phyloP scores from a whole-genome alignment of 2,888 invertebrate genomes.

The Norana najaformis region DNA sequence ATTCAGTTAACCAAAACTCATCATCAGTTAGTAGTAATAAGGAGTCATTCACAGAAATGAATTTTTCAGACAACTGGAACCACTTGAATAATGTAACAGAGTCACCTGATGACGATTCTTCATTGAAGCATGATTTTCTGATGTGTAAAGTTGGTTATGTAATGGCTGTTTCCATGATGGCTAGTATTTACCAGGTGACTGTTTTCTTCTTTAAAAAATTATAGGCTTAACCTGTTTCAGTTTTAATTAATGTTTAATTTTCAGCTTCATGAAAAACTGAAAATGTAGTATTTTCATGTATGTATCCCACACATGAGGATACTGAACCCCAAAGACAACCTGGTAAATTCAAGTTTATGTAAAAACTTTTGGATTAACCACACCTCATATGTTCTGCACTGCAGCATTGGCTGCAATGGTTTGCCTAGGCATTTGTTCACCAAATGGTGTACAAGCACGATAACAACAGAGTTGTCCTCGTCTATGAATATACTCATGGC shows the following conservation, averaged over 20 bases:
- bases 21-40: background rate
- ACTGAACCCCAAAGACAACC: too few relatives aligned
- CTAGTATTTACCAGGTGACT: constrained; percentile 63
- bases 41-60: background rate
- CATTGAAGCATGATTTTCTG: background rate
- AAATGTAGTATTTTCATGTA: background rate
- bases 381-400: too few relatives aligned
- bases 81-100: background rate
- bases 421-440: too few relatives aligned
- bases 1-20: background rate
- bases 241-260: background rate
- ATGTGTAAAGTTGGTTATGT: constrained; percentile 69
- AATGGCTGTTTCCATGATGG: constrained; percentile 76
- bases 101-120: background rate
- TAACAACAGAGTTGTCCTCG: too few relatives aligned
- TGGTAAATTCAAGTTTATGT: too few relatives aligned
- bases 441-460: too few relatives aligned
- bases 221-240: background rate
- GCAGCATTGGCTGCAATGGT: too few relatives aligned
- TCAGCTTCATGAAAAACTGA: background rate
- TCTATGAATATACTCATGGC: too few relatives aligned
- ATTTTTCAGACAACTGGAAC: background rate
- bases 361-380: too few relatives aligned
- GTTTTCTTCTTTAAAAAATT: background rate
- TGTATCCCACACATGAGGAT: background rate